A percentile compares a stretch with the other conserved stretches of the same genome.
These are phyloP conservation scores for Nyctibius bracteatus DNA, from an alignment of 2,113 vertebrate genomes.

Conservation along the genomic window DNA sequence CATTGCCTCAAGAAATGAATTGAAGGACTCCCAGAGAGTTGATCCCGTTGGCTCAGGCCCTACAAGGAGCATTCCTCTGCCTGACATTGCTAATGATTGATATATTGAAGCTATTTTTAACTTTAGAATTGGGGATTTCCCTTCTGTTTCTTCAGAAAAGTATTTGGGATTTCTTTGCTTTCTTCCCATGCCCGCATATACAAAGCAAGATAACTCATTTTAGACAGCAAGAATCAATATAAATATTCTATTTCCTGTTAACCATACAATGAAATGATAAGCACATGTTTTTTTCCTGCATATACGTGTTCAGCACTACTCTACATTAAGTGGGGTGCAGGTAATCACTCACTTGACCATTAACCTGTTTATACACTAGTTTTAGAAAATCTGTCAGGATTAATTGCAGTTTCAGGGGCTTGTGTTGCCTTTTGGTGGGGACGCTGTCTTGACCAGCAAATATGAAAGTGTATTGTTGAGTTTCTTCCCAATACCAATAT, in stretches of 20 bases:
- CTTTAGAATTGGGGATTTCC: neutral
- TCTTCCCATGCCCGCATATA: neutral
- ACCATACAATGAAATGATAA: neutral
- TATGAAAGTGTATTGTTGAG: constrained; percentile 54
- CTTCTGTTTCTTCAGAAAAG: neutral
- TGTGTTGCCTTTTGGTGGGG: constrained; percentile 4
- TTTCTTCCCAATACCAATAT: constrained; percentile 64
- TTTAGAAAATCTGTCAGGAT: constrained; percentile 28
- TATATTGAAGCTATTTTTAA: neutral
- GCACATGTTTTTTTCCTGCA: neutral
- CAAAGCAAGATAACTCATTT: neutral
- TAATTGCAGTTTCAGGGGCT: neutral
- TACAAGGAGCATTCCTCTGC: neutral
- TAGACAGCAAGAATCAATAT: neutral
- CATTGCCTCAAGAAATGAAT: neutral
- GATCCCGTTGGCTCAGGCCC: neutral
- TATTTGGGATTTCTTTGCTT: neutral
- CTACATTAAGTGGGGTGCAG: neutral
- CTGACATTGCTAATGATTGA: neutral
- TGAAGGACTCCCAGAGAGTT: neutral
- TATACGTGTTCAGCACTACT: neutral
- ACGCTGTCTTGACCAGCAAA: constrained; percentile 55
- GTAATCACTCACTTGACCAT: neutral
- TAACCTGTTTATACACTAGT: neutral
- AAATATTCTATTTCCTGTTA: neutral